phyloP scores from a whole-genome alignment of 2,888 invertebrate genomes.

The Synergus laeviventris region DNA sequence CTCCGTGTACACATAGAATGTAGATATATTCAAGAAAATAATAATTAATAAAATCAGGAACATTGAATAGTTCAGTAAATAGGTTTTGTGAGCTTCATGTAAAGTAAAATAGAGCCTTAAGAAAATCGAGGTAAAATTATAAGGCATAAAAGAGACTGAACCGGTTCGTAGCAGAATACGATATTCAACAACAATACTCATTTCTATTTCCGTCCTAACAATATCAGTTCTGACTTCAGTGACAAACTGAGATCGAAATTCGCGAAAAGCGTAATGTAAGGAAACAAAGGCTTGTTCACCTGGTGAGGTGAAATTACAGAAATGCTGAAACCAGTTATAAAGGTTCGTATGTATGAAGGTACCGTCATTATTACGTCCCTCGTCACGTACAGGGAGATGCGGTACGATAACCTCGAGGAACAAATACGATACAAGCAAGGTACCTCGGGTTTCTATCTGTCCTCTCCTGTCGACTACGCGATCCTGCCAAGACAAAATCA shows the following conservation, averaged over 20 bases:
- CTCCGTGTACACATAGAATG: constrained; percentile 40
- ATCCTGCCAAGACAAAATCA: not conserved
- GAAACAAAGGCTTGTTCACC: constrained; percentile 57
- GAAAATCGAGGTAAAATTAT: not conserved
- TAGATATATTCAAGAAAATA: no score
- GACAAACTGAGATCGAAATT: constrained; percentile 16
- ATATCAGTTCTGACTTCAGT: constrained; percentile 18
- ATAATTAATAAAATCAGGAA: no score
- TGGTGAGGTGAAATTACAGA: constrained; percentile 62
- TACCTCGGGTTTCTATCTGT: constrained; percentile 54
- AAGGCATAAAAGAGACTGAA: not conserved
- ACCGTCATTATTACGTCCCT: constrained; percentile 67
- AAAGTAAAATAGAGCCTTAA: not conserved
- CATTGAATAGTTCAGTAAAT: not conserved
- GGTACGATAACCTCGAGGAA: constrained; percentile 67
- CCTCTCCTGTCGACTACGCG: constrained; percentile 42
- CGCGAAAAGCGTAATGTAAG: constrained; percentile 47
- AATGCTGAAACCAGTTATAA: constrained; percentile 66
- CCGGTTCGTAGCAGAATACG: not conserved
- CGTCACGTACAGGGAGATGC: constrained; percentile 68
- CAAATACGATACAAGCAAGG: constrained; percentile 65
- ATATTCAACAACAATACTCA: not conserved
- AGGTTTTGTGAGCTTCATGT: not conserved
- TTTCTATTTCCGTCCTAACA: not conserved
- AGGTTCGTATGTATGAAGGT: constrained; percentile 58